Evolutionary conservation across 1,140 invertebrate genomes (phyloP).

Genomic region (Diorhabda elongata): DNA sequence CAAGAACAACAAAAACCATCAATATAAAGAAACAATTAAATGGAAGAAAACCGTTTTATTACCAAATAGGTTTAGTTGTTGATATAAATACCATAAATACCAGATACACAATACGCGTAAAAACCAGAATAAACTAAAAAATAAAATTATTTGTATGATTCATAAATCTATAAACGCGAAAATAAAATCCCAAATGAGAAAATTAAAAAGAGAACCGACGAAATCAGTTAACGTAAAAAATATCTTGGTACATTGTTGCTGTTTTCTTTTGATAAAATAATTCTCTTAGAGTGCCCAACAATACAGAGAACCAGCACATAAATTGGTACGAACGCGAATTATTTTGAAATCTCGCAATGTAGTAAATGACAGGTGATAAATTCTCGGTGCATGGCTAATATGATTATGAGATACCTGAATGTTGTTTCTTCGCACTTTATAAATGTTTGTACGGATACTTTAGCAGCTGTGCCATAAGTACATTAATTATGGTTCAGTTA

Average conservation of each 20-base stretch:
- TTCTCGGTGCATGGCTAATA: constrained; percentile 22
- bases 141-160: too few species aligned
- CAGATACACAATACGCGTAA: too few species aligned
- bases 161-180: too few species aligned
- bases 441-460: constrained; percentile 21
- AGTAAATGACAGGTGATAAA: constrained; percentile 22
- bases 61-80: too few species aligned
- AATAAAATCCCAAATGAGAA: neutral
- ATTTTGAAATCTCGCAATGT: constrained; percentile 21
- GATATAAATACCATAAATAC: too few species aligned
- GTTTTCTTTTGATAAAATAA: neutral
- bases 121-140: too few species aligned
- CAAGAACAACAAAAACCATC: too few species aligned
- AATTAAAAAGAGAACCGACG: neutral
- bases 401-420: constrained; percentile 23
- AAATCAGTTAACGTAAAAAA: neutral
- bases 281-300: neutral
- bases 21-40: too few species aligned
- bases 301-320: constrained; percentile 8
- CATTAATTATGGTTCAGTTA: constrained; percentile 14
- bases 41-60: too few species aligned
- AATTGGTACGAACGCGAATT: constrained; percentile 21
- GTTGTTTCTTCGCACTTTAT: constrained; percentile 24
- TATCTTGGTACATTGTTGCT: neutral
- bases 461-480: constrained; percentile 19